Evolutionary conservation across 2,797 vertebrate genomes (phyloP), one percentile per base, ranked within the genome.

Genomic region (Sebastes taczanowskii): DNA sequence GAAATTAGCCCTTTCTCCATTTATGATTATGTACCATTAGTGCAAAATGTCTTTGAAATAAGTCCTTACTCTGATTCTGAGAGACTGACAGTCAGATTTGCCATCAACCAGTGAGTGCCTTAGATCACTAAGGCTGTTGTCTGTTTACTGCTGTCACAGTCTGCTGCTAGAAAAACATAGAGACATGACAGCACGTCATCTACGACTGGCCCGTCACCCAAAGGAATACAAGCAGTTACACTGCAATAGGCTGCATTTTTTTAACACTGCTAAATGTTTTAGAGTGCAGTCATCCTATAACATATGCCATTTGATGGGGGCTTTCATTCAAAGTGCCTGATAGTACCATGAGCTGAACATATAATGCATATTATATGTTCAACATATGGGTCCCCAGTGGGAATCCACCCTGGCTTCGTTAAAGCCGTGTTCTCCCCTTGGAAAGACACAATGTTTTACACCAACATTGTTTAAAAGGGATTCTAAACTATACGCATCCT

Each of bases 241-340:
- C 3, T 30, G 38, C 55, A 66, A 61, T 63, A 55, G 22, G 4
- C 20, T 83, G 46, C 49, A 61, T 62, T 22, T 85, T 85, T 63
- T 58, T 59, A 74, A 49, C 11, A 42, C 42, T 32, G 42, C 52
- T 70, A 46, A 61, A 52, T 49, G 68, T 77, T 73, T 67, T 30
- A 34, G 56, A 62, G 72, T 66, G 58, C 60, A 61, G 67, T 56
- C 62, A 13, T 69, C 53, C 30, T 58, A 49, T 35, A 77, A 75
- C 66, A 72, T 75, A 66, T 71, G 71, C n/a, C 18, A 38, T 74
- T 56, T 77, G 69, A 81, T 69, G 55, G 23, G 25, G 29, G 42
- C 69, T 83, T 82, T 86, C 73, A 78, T 70, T 81, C 74, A 78
- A n/a, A 81, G 62, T 59, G 64, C 55, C 25, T 66, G 53, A 70